Conservation (phyloP, 2,113 vertebrate genomes). For the Amphilophus citrinellus region DNA sequence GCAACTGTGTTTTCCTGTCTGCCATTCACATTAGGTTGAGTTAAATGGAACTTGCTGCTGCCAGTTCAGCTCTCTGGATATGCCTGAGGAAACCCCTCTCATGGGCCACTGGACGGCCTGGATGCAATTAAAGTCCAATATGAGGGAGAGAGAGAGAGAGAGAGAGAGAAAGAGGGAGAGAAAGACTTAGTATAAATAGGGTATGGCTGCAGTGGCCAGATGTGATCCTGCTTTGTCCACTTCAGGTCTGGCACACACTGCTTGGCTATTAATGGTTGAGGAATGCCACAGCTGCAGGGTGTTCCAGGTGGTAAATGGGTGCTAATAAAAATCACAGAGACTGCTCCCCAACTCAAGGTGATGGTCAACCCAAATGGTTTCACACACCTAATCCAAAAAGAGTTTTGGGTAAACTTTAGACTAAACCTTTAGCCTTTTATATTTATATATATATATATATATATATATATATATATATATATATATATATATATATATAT, state of each 20-base stretch:
- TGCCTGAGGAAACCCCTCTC: slow-evolving; percentile 82
- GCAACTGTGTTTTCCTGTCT: slow-evolving; percentile 61
- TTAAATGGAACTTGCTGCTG: slow-evolving; percentile 76
- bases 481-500: too few species aligned
- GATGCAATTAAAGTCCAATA: slow-evolving; percentile 71
- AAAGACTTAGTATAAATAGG: slow-evolving; percentile 41
- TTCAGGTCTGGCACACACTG: slow-evolving; percentile 30
- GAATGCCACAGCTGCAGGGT: slow-evolving; percentile 56
- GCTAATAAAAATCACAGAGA: slow-evolving; percentile 49
- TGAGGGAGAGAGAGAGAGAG: slow-evolving; percentile 16
- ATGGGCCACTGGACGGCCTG: slow-evolving; percentile 53
- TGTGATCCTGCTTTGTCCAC: slow-evolving; percentile 52
- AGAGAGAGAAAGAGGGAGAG: slow-evolving; percentile 12
- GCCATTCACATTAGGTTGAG: slow-evolving; percentile 76
- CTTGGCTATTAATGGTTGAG: slow-evolving; percentile 42
- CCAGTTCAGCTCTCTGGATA: slow-evolving; percentile 59
- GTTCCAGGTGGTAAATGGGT: slow-evolving; percentile 63
- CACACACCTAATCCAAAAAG: slow-evolving; percentile 12
- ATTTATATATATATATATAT: too few species aligned
- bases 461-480: too few species aligned
- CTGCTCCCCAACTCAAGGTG: slow-evolving; percentile 22
- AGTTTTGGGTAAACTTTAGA: neutral
- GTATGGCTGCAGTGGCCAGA: slow-evolving; percentile 61
- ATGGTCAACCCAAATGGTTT: slow-evolving; percentile 43
- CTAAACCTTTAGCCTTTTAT: slow-evolving; percentile 1